Conservation (phyloP, 2,113 vertebrate species). For the Strix aluco region DNA sequence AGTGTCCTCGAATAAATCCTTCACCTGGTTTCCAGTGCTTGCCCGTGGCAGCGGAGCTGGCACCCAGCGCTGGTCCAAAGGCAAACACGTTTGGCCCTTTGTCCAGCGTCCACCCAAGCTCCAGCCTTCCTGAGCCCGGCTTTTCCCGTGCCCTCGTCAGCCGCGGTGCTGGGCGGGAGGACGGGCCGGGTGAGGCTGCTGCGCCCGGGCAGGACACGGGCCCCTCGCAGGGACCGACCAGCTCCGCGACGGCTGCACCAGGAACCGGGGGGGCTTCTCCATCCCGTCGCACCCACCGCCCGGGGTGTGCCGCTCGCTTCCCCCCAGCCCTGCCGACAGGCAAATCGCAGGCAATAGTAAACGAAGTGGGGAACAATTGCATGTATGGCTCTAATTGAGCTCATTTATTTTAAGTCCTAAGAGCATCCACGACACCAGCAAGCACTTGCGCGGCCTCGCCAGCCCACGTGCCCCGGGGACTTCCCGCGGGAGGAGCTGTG, state of each 20-base stretch:
- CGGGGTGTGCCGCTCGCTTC: fast-evolving
- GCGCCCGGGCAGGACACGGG: background rate
- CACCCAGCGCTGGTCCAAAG: background rate
- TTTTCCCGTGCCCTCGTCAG: background rate
- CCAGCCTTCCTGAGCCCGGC: background rate
- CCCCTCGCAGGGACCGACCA: background rate
- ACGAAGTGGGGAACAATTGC: background rate
- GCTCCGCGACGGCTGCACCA: background rate
- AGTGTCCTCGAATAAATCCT: background rate
- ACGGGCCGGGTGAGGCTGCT: background rate
- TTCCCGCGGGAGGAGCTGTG: fast-evolving
- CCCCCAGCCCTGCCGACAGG: background rate
- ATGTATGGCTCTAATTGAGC: background rate
- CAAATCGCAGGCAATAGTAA: background rate
- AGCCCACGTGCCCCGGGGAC: background rate
- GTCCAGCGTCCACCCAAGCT: background rate
- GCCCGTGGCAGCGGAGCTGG: background rate
- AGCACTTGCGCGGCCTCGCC: background rate
- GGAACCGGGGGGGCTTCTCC: background rate
- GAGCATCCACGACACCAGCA: background rate
- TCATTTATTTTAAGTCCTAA: background rate
- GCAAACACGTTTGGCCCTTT: background rate
- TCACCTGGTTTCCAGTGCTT: background rate
- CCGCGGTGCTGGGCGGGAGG: background rate
- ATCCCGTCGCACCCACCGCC: fast-evolving